Conservation (phyloP, 2,113 vertebrate genomes). For the Connochaetes taurinus region DNA sequence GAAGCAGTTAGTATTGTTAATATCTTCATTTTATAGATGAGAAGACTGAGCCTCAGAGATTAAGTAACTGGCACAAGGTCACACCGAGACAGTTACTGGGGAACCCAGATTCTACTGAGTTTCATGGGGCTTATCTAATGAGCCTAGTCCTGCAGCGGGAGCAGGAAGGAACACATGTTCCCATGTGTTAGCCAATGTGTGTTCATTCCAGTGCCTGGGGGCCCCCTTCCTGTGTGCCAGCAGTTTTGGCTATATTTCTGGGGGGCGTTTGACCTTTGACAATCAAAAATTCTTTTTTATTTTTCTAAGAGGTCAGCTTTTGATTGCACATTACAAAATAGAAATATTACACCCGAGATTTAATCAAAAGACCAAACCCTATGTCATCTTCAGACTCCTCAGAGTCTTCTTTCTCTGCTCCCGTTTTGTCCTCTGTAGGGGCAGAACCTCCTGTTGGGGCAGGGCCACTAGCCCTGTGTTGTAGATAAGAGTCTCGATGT, state of each 20-base stretch:
- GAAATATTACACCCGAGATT: conserved; percentile 76
- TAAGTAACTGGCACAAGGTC: not conserved
- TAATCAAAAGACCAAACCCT: conserved; percentile 93
- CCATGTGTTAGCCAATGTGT: not conserved
- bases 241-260: not conserved
- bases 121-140: not conserved
- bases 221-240: too few relatives aligned
- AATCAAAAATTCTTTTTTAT: not conserved
- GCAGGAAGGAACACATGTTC: not conserved
- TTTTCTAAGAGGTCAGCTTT: conserved; percentile 15
- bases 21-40: not conserved
- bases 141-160: not conserved
- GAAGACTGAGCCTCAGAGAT: not conserved
- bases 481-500: conserved; percentile 88
- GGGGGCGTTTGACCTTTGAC: not conserved
- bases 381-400: conserved; percentile 91
- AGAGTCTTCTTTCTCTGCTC: conserved; percentile 91
- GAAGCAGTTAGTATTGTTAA: not conserved
- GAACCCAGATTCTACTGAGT: not conserved
- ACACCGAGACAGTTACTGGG: not conserved
- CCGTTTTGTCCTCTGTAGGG: conserved; percentile 87
- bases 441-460: conserved; percentile 76
- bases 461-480: conserved; percentile 84
- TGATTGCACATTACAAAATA: conserved; percentile 58
- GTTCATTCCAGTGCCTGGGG: not conserved